Percentiles rank a stretch among this genome's conserved stretches.
Evolutionary conservation across 2,113 vertebrate genomes (phyloP).

Genomic region (Cettia cetti): DNA sequence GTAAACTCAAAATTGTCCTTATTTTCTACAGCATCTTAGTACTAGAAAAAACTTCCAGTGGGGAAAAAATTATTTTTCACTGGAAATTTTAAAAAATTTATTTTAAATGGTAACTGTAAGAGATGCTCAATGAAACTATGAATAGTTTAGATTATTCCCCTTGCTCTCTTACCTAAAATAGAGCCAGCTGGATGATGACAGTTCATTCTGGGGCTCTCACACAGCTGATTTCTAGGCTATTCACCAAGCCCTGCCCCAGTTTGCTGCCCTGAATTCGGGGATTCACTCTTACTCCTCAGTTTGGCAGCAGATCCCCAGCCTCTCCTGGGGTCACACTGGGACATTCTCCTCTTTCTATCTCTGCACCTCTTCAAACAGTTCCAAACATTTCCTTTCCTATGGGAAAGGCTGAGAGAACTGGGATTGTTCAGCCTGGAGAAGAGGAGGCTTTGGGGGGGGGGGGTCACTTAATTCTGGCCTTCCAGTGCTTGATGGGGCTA

Average conservation of each 20-base stretch:
- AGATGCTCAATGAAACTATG: not conserved
- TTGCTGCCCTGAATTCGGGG: not conserved
- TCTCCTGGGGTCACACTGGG: not conserved
- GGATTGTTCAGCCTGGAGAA: not conserved
- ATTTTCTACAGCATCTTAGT: not conserved
- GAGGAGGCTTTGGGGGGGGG: not conserved
- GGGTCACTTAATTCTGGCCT: not conserved
- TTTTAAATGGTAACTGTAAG: not conserved
- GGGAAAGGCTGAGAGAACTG: not conserved
- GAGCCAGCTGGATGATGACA: not conserved
- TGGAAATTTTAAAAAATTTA: not conserved
- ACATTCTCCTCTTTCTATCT: not conserved
- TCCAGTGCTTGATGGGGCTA: not conserved
- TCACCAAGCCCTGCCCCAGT: not conserved
- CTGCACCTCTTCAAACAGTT: not conserved
- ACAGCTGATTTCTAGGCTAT: not conserved
- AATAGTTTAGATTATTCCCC: not conserved
- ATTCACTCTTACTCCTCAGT: accelerated
- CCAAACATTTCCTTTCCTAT: not conserved
- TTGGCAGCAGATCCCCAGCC: not conserved
- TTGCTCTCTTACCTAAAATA: constrained; percentile 4
- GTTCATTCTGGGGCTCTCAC: not conserved
- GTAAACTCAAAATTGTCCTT: not conserved
- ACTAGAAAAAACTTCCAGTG: not conserved
- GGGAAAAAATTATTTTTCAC: not conserved